Evolutionary conservation across 2,797 vertebrate genomes (phyloP).

Genomic region (Danio kyathit): DNA sequence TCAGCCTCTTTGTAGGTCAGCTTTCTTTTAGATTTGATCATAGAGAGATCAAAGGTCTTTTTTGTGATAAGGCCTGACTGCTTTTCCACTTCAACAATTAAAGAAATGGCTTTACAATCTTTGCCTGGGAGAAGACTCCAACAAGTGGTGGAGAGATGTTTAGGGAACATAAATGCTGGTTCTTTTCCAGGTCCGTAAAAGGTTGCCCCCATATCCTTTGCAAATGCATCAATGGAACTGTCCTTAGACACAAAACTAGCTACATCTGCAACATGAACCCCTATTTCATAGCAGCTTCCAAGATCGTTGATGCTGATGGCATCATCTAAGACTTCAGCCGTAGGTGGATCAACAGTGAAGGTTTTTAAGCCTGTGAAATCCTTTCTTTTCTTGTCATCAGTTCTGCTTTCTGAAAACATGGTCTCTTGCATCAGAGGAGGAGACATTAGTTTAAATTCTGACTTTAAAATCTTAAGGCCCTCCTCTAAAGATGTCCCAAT

Average conservation of each 20-base stretch:
- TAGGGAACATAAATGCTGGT: slow-evolving; percentile 79
- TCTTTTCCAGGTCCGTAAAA: slow-evolving; percentile 76
- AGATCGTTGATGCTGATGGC: slow-evolving; percentile 81
- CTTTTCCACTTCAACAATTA: slow-evolving; percentile 79
- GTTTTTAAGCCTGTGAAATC: slow-evolving; percentile 76
- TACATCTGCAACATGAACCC: slow-evolving; percentile 84
- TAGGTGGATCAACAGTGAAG: slow-evolving; percentile 80
- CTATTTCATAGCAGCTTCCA: slow-evolving; percentile 79
- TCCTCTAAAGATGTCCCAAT: slow-evolving; percentile 73
- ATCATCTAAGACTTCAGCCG: slow-evolving; percentile 79
- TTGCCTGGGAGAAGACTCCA: slow-evolving; percentile 79
- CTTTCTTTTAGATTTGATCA: slow-evolving; percentile 75
- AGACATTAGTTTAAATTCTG: slow-evolving; percentile 74
- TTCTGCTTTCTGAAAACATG: background rate
- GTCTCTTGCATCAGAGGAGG: slow-evolving; percentile 41
- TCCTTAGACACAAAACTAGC: slow-evolving; percentile 75
- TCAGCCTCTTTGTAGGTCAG: slow-evolving; percentile 82
- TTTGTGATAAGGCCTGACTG: slow-evolving; percentile 63
- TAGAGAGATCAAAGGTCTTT: slow-evolving; percentile 67
- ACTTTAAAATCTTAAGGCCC: slow-evolving; percentile 73
- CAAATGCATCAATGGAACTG: slow-evolving; percentile 75
- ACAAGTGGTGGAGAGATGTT: slow-evolving; percentile 67
- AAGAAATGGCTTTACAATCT: slow-evolving; percentile 78
- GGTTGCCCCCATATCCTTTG: slow-evolving; percentile 72
- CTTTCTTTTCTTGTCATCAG: slow-evolving; percentile 63